These are phyloP conservation scores for Apamea monoglypha DNA, from an alignment of 2,888 invertebrate species.

Conservation along the genomic window DNA sequence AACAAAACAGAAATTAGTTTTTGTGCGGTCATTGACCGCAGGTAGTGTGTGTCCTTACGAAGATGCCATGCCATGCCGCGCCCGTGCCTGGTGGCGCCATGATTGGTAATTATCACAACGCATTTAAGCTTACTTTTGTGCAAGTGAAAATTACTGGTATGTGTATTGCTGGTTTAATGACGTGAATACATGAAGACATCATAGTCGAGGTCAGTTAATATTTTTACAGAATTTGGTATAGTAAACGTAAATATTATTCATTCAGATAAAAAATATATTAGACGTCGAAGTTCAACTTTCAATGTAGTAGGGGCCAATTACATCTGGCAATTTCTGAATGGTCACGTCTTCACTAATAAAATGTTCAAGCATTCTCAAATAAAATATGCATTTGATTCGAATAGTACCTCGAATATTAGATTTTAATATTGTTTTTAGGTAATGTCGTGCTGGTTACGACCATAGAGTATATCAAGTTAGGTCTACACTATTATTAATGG, in stretches of 20 bases:
- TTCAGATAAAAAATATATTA: neutral
- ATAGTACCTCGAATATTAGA: slow-evolving; percentile 60
- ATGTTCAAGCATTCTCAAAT: slow-evolving; percentile 34
- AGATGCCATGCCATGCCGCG: too few relatives aligned
- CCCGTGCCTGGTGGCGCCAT: too few relatives aligned
- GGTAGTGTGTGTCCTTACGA: too few relatives aligned
- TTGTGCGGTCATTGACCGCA: too few relatives aligned
- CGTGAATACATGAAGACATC: neutral
- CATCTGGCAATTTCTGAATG: neutral
- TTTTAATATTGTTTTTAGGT: slow-evolving; percentile 33
- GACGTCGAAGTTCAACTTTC: too few relatives aligned
- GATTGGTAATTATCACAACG: too few relatives aligned
- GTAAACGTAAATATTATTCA: neutral
- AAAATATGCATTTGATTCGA: slow-evolving; percentile 61
- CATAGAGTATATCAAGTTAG: slow-evolving; percentile 37
- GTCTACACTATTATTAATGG: slow-evolving; percentile 51
- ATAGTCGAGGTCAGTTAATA: neutral
- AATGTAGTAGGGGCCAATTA: neutral
- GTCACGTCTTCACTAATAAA: neutral
- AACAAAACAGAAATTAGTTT: too few relatives aligned
- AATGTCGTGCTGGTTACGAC: slow-evolving; percentile 77
- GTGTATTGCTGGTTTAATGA: neutral
- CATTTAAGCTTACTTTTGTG: too few relatives aligned
- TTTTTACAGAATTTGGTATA: neutral
- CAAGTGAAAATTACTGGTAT: too few relatives aligned